Percentiles rank a stretch among this genome's conserved stretches.
Evolutionary conservation across 1,140 invertebrate genomes (phyloP).

Genomic region (Drosophila teissieri): DNA sequence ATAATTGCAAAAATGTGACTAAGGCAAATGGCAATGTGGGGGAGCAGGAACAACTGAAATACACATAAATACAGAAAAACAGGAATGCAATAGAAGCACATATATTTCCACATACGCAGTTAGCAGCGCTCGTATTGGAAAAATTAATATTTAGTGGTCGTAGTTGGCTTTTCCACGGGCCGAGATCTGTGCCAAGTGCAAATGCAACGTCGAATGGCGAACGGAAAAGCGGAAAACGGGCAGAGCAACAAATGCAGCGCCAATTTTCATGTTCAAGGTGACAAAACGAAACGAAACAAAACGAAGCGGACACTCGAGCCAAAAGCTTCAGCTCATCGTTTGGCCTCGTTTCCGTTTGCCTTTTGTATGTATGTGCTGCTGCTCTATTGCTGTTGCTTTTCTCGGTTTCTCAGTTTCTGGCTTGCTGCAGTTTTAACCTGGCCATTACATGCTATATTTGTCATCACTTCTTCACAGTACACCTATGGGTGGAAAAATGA

Average conservation of each 20-base stretch:
- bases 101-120: constrained; percentile 59
- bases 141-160: constrained; percentile 32
- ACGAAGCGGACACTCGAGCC: constrained; percentile 64
- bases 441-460: constrained; percentile 40
- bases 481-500: constrained; percentile 1
- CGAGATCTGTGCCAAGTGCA: constrained; percentile 71
- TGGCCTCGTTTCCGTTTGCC: constrained; percentile 62
- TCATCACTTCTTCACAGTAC: constrained; percentile 5
- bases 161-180: constrained; percentile 24
- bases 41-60: constrained; percentile 54
- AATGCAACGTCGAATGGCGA: constrained; percentile 23
- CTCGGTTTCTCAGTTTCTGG: constrained; percentile 22
- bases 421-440: constrained; percentile 49
- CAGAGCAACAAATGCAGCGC: constrained; percentile 48
- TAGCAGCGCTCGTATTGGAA: constrained; percentile 49
- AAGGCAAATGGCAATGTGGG: constrained; percentile 59
- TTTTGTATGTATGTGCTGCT: neutral
- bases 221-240: constrained; percentile 42
- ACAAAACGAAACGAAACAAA: constrained; percentile 45
- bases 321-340: constrained; percentile 63
- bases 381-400: neutral
- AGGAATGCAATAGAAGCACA: constrained; percentile 63
- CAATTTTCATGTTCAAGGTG: constrained; percentile 58
- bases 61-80: constrained; percentile 32
- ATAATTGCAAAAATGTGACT: constrained; percentile 80